These are phyloP conservation scores for Lithobius niger DNA, from an alignment of 1,140 invertebrate species.

Conservation along the genomic window DNA sequence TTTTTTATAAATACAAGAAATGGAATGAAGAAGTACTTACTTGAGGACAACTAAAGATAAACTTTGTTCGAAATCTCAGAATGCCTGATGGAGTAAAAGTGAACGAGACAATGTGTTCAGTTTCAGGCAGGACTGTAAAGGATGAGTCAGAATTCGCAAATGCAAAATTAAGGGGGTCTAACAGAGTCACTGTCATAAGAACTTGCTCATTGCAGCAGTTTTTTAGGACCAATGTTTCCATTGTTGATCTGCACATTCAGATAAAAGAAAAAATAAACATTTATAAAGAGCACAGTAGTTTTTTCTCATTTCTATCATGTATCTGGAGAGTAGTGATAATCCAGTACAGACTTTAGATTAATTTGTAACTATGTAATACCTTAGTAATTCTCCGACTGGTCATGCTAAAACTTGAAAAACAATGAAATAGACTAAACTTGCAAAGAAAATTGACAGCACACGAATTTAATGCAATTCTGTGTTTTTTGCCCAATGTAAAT, in stretches of 20 bases:
- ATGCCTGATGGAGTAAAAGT: not conserved
- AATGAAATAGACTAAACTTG: too few relatives aligned
- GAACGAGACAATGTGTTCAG: not conserved
- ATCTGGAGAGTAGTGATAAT: too few relatives aligned
- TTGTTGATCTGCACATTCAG: not conserved
- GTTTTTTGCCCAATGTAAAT: too few relatives aligned
- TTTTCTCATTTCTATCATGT: too few relatives aligned
- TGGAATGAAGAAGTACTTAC: too few relatives aligned
- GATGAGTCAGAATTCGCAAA: not conserved
- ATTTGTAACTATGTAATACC: too few relatives aligned
- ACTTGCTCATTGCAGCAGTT: not conserved
- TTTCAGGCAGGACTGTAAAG: not conserved
- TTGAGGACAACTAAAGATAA: not conserved
- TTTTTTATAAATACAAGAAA: too few relatives aligned
- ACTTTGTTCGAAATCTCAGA: not conserved
- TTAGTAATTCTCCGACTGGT: too few relatives aligned
- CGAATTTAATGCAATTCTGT: too few relatives aligned
- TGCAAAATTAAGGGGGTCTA: not conserved
- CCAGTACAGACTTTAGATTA: too few relatives aligned
- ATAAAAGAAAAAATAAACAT: not conserved
- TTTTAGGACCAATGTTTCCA: not conserved
- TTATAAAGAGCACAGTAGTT: not conserved
- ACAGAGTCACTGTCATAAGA: not conserved
- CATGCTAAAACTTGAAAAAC: too few relatives aligned
- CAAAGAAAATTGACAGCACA: too few relatives aligned